phyloP scores from a whole-genome alignment of 1,140 invertebrate genomes.

The Drosophila nigrodunni region DNA sequence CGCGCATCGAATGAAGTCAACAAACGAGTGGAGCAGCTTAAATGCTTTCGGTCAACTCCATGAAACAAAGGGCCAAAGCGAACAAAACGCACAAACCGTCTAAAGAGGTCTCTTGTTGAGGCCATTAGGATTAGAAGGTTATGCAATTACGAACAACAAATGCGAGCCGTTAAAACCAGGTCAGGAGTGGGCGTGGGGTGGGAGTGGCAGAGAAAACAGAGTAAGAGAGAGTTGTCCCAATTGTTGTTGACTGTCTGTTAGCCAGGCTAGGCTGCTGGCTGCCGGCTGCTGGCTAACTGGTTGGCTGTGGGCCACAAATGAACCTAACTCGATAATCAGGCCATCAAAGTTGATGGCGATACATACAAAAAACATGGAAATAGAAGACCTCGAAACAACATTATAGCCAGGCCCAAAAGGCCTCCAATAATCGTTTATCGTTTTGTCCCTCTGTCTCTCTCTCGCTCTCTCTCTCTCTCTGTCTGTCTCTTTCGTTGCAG shows the following conservation, averaged over 20 bases:
- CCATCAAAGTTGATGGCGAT: constrained; percentile 69
- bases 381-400: constrained; percentile 18
- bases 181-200: background rate
- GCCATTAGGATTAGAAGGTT: background rate
- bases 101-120: constrained; percentile 6
- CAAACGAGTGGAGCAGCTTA: background rate
- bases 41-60: background rate
- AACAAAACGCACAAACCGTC: background rate
- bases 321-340: constrained; percentile 73
- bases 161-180: constrained; percentile 1
- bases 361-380: constrained; percentile 12
- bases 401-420: constrained; percentile 1
- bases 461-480: too few species aligned
- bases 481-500: constrained; percentile 12
- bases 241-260: too few species aligned
- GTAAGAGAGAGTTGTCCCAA: background rate
- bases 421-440: too few species aligned
- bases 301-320: constrained; percentile 50
- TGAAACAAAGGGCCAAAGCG: constrained; percentile 2
- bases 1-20: background rate
- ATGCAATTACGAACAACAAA: constrained; percentile 25
- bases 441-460: too few species aligned
- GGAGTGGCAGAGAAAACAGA: background rate
- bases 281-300: background rate
- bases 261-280: background rate